A percentile compares a stretch with the other conserved stretches of the same genome.
phyloP scores from a whole-genome alignment of 2,888 invertebrate species.

The Eupeodes latifasciatus region DNA sequence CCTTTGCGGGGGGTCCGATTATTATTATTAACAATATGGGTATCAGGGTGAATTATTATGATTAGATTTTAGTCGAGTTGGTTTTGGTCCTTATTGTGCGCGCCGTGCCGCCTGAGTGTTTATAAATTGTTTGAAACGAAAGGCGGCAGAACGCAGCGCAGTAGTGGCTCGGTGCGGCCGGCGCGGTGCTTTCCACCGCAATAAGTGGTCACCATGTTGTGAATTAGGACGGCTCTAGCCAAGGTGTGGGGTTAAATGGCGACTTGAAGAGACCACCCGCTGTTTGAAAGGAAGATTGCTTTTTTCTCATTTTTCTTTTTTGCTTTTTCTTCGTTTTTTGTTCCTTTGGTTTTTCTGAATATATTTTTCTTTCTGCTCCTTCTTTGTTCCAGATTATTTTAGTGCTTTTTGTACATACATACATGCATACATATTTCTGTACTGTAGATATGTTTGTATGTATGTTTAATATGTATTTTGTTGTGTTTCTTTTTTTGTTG shows the following conservation, averaged over 20 bases:
- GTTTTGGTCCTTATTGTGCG: conserved; percentile 17
- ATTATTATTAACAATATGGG: conserved; percentile 30
- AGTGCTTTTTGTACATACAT: conserved; percentile 35
- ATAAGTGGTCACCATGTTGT: conserved; percentile 43
- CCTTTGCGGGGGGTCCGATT: conserved; percentile 23
- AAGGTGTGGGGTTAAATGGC: conserved; percentile 49
- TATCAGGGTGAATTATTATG: conserved; percentile 53
- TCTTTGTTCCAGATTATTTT: conserved; percentile 64
- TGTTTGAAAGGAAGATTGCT: conserved; percentile 39
- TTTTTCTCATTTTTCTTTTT: conserved; percentile 26
- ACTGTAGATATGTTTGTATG: neutral
- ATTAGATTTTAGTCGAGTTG: conserved; percentile 45
- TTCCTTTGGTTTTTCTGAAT: conserved; percentile 29
- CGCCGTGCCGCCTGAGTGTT: conserved; percentile 39
- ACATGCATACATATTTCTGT: no score
- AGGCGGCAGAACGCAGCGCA: conserved; percentile 13
- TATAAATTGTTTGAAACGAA: conserved; percentile 17
- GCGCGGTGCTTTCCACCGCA: conserved; percentile 42
- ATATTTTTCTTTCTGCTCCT: conserved; percentile 37
- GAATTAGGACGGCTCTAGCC: conserved; percentile 11
- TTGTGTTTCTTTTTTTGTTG: conserved; percentile 5
- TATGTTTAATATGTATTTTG: neutral
- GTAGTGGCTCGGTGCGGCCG: no score
- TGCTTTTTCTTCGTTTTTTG: conserved; percentile 15
- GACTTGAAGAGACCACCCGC: conserved; percentile 57